A percentile compares a stretch with the other conserved stretches of the same genome.
phyloP scores from a whole-genome alignment of 2,113 vertebrate species.

The Callionymus lyra region DNA sequence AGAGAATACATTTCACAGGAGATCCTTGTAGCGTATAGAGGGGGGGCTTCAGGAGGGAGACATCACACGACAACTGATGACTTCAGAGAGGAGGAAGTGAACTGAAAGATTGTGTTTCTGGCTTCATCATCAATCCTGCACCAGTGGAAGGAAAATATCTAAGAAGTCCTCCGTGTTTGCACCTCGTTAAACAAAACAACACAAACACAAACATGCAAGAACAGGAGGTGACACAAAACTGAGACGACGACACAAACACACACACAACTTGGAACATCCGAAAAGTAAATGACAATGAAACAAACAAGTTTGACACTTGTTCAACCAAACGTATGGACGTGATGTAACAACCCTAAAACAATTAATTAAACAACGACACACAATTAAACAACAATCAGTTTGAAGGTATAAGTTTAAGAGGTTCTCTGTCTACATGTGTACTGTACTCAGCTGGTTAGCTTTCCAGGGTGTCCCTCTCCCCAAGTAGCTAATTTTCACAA shows the following conservation, averaged over 20 bases:
- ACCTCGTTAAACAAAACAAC: no score
- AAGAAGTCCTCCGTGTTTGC: no score
- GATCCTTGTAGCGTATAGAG: conserved; percentile 25
- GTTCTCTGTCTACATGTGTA: background rate
- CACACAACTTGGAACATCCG: background rate
- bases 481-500: no score
- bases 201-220: background rate
- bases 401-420: no score
- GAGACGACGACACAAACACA: background rate
- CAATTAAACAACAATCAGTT: no score
- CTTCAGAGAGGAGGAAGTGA: conserved; percentile 12
- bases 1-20: conserved; percentile 46
- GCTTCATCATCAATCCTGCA: no score
- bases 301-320: background rate
- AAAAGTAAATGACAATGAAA: background rate
- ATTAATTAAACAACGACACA: background rate
- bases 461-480: no score
- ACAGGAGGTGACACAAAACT: background rate
- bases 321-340: no score
- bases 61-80: conserved; percentile 28
- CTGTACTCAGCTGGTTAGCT: no score
- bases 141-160: no score
- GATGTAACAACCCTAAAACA: background rate
- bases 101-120: no score
- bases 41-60: conserved; percentile 7